Evolutionary conservation across 2,797 vertebrate genomes (phyloP).

Genomic region (Stomatorhinus walkeri): DNA sequence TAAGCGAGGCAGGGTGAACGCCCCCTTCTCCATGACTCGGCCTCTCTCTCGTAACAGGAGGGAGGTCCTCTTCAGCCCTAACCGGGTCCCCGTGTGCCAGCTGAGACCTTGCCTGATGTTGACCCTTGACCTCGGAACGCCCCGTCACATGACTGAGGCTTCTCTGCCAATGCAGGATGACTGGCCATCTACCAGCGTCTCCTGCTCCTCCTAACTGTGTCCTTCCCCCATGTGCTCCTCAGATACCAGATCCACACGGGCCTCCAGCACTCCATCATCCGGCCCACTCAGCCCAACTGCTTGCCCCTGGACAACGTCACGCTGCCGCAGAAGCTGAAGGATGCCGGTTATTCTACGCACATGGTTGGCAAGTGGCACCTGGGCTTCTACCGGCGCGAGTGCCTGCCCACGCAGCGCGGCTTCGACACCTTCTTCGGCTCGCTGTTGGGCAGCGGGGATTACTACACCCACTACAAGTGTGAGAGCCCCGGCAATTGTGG

Average conservation of each 20-base stretch:
- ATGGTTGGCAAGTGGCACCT: constrained; percentile 99
- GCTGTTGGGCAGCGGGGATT: constrained; percentile 87
- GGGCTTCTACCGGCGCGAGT: constrained; percentile 88
- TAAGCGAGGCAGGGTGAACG: neutral
- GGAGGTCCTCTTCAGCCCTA: neutral
- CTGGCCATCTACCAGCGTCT: neutral
- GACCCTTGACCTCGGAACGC: neutral
- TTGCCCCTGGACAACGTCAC: constrained; percentile 86
- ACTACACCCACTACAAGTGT: constrained; percentile 94
- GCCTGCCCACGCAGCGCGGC: constrained; percentile 87
- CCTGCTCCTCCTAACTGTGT: neutral
- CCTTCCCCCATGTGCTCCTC: constrained; percentile 7
- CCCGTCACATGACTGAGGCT: neutral
- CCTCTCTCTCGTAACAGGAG: neutral
- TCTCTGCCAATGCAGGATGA: neutral
- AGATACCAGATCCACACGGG: constrained; percentile 99
- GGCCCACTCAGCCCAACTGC: constrained; percentile 89
- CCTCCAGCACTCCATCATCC: constrained; percentile 93
- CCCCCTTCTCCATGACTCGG: neutral
- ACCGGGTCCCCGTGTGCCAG: neutral
- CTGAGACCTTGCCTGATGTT: neutral
- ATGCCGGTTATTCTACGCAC: constrained; percentile 85
- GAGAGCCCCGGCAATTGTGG: constrained; percentile 87
- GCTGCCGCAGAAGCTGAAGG: constrained; percentile 87
- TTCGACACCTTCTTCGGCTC: constrained; percentile 95